phyloP scores from a whole-genome alignment of 2,113 vertebrate species.

The Silurus meridionalis region DNA sequence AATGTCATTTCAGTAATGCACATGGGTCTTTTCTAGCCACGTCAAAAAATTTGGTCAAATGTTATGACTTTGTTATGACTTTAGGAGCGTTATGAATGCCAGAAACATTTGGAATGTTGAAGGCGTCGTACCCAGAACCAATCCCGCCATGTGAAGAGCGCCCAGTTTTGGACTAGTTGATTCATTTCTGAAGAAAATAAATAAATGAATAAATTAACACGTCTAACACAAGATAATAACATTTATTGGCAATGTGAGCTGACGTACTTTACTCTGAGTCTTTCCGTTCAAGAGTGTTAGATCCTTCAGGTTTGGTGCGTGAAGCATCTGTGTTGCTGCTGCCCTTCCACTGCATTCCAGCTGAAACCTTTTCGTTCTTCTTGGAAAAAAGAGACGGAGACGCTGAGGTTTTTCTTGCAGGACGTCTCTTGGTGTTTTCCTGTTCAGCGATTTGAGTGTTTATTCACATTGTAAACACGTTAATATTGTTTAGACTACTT shows the following conservation, averaged over 20 bases:
- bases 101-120: conserved; percentile 4
- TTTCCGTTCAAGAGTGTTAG: conserved; percentile 4
- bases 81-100: neutral
- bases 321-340: conserved; percentile 1
- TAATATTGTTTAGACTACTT: too few species aligned
- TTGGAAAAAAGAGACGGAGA: neutral
- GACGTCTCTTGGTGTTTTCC: conserved; percentile 76
- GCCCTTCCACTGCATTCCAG: conserved; percentile 36
- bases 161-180: conserved; percentile 54
- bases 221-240: neutral
- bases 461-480: too few species aligned
- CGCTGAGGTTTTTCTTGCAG: conserved; percentile 51
- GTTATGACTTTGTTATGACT: too few species aligned
- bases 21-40: neutral
- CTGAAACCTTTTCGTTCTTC: conserved; percentile 53
- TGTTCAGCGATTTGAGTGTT: conserved; percentile 52
- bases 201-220: too few species aligned
- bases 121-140: conserved; percentile 76
- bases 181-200: conserved; percentile 65
- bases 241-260: neutral
- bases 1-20: neutral
- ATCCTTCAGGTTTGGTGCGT: conserved; percentile 8
- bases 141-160: conserved; percentile 58
- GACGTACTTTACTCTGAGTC: conserved; percentile 47
- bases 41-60: neutral